phyloP scores from a whole-genome alignment of 2,797 vertebrate species.

The Macropus fuliginosus region DNA sequence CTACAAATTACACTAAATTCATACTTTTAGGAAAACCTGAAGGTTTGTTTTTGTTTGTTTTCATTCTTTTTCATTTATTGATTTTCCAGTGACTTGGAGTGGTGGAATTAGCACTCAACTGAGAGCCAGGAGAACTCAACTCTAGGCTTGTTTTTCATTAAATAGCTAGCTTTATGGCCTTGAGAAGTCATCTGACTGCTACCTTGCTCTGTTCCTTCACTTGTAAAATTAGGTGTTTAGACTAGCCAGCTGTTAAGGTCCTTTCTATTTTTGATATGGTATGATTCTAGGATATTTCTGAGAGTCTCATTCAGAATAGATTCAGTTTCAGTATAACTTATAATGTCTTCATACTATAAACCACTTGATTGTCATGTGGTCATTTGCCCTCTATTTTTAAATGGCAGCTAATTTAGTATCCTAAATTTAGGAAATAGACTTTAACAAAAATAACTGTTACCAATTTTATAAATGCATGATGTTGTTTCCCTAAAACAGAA shows the following conservation, averaged over 20 bases:
- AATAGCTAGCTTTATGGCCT: neutral
- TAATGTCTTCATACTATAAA: neutral
- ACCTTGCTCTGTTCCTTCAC: neutral
- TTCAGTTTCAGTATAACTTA: neutral
- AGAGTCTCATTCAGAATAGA: neutral
- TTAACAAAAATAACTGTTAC: neutral
- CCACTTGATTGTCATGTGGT: neutral
- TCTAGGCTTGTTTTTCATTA: neutral
- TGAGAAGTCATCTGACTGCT: neutral
- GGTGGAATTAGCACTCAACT: neutral
- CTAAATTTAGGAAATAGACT: neutral
- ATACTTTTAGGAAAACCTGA: neutral
- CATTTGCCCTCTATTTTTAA: conserved; percentile 24
- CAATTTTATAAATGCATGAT: neutral
- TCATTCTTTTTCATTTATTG: neutral
- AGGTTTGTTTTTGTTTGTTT: neutral
- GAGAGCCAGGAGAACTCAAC: neutral
- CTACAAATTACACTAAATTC: neutral
- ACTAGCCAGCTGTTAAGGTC: neutral
- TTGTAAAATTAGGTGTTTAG: neutral
- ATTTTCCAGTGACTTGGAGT: neutral
- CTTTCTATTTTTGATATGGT: neutral
- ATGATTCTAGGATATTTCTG: neutral
- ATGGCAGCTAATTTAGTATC: neutral
- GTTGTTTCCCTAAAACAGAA: neutral